Evolutionary conservation across 1,140 invertebrate genomes (phyloP).

Genomic region (Luehdorfia chinensis): DNA sequence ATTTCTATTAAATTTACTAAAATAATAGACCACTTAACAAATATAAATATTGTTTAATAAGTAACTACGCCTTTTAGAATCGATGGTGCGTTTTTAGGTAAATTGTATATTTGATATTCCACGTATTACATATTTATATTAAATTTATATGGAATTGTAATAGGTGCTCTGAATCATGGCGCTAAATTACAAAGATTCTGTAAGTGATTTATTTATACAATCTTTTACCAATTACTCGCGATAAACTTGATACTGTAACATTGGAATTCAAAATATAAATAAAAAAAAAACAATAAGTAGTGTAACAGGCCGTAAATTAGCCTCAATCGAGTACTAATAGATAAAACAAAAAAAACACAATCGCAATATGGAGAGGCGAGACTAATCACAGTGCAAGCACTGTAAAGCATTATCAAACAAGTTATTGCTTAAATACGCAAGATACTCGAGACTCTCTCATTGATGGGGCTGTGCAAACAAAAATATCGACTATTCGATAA

Average conservation of each 20-base stretch:
- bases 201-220: background rate
- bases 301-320: slow-evolving; percentile 22
- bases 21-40: too few species aligned
- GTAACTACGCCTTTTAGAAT: too few species aligned
- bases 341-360: slow-evolving; percentile 60
- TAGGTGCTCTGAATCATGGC: too few species aligned
- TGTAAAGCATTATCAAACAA: slow-evolving; percentile 65
- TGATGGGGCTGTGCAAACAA: slow-evolving; percentile 65
- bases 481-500: slow-evolving; percentile 74
- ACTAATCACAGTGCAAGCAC: slow-evolving; percentile 60
- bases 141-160: too few species aligned
- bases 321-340: slow-evolving; percentile 45
- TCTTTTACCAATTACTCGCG: background rate
- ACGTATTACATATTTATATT: too few species aligned
- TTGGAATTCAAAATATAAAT: slow-evolving; percentile 3
- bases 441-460: slow-evolving; percentile 60
- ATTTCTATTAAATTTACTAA: background rate
- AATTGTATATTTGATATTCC: too few species aligned
- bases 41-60: too few species aligned
- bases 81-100: too few species aligned
- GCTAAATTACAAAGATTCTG: too few species aligned
- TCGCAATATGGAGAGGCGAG: slow-evolving; percentile 46
- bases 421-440: slow-evolving; percentile 71
- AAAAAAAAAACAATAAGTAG: slow-evolving; percentile 2
- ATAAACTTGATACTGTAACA: slow-evolving; percentile 4